Base-by-base conservation (phyloP, 2,888 invertebrate species). In the Scaptomyza flava region DNA sequence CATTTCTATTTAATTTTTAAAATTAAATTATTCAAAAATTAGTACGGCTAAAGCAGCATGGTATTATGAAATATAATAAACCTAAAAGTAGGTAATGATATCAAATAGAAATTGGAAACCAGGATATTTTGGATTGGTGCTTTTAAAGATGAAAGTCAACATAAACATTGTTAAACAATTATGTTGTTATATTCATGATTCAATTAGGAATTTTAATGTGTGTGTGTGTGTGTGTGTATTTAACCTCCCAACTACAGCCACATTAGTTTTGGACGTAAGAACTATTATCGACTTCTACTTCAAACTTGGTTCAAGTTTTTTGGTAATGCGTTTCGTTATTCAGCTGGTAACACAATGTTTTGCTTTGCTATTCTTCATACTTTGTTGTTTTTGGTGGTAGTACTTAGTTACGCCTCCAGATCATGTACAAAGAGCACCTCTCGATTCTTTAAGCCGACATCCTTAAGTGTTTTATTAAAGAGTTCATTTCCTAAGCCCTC, bases 401-500 rank as follows among this genome's bases (percentile, higher is more conserved):
- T 51, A 42, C 36, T 67, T 66, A 76, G 80, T 90, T 91, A 91
- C 90, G 95, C 98, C 89, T 99, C 98, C 89, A 97, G 94, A 93
- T 99, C 98, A 88, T 98, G 97, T 43, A 99, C 96, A 92, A 98
- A 98, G 48, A 99, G 93, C 90, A 98, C 97, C 93, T 98, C 98
- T 59, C 97, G 95, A 91, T 96, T 96, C 76, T 96, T 96, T 41
- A 99, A 94, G 20, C 98, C 98, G 23, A 95, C 96, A 69, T 96
- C 95, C 23, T 50, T 93, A 91, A 77, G 91, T 23, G 89, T 90
- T 68, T 86, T 91, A 45, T 72, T 66, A 17, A 72, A 53, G 14
- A 45, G 54, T 36, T 84, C 79, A 50, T 58, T 75, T 27, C 68
- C 74, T 12, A 68, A 61, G 38, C 72, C 72, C 30, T 79, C 80